Evolutionary conservation across 2,113 vertebrate species (phyloP), one percentile per base, ranked within the genome.

Genomic region (Zootoca vivipara): DNA sequence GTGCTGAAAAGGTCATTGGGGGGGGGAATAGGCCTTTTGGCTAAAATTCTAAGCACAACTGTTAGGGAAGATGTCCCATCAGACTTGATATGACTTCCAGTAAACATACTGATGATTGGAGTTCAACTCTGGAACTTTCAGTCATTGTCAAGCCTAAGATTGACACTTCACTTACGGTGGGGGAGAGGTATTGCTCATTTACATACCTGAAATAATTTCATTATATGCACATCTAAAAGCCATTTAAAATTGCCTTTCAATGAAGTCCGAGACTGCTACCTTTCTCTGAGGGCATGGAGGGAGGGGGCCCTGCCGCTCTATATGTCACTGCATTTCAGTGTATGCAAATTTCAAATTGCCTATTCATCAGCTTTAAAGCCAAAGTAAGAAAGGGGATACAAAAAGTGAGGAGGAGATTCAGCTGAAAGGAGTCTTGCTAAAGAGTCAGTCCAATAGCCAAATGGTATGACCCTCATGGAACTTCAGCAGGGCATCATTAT

Each of bases 141-240:
- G 38, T 77, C 72, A 83, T 75, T 83, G 38, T 88, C 67, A 75
- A 65, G 8, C 24, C 38, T 28, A 35, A 87, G 35, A 87, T 28
- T 82, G 79, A 46, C 70, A 87, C 35, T 75, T 65, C 30, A 82
- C 30, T 65, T 38, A 64, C 16, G 15, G 38, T 7, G 62, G 2
- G 72, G 38, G 40, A 74, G 70, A 64, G 33, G 28, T 77, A 83
- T 30, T 77, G 20, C n/a, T 88, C 80, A 88, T 83, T 88, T 83
- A 38, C 70, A 77, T 82, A 67, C 28, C 64, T 77, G 74, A 77
- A 88, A 88, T 88, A 83, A 88, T 88, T 83, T 83, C 87, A 88
- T 83, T 67, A 78, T 38, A 88, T 77, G 26, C 87, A 83, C 64
- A 88, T 88, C 62, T 77, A 67, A 65, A 88, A 88, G 74, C 82